These are phyloP conservation scores for Laterallus jamaicensis DNA, from an alignment of 2,113 vertebrate species.

Conservation along the genomic window DNA sequence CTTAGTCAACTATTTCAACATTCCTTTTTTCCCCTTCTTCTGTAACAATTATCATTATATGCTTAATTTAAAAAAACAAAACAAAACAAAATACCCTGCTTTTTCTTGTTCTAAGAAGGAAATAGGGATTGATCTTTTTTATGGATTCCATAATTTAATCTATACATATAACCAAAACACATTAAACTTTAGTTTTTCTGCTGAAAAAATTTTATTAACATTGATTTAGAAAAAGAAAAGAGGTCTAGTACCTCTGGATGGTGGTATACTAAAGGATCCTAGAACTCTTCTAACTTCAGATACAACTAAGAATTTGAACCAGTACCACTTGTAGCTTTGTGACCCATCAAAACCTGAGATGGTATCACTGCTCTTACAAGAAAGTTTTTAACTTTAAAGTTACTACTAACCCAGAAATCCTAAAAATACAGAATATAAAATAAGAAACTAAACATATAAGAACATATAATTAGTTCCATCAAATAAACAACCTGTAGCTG, in stretches of 20 bases:
- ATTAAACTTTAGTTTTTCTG: background rate
- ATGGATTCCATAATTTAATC: background rate
- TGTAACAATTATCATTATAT: background rate
- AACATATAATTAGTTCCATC: background rate
- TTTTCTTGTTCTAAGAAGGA: background rate
- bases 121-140: background rate
- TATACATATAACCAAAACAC: background rate
- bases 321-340: background rate
- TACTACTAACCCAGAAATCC: background rate
- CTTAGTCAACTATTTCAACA: background rate
- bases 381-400: background rate
- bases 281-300: background rate
- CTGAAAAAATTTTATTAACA: background rate
- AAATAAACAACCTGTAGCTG: background rate
- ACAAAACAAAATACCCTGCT: fast-evolving
- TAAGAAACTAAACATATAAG: background rate
- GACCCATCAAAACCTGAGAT: background rate
- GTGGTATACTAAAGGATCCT: background rate
- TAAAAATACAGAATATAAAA: background rate
- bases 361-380: background rate
- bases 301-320: background rate
- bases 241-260: background rate
- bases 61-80: fast-evolving
- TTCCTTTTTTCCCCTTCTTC: background rate
- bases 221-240: background rate